These are phyloP conservation scores for Patella vulgata DNA, from an alignment of 1,140 invertebrate species.

Conservation along the genomic window DNA sequence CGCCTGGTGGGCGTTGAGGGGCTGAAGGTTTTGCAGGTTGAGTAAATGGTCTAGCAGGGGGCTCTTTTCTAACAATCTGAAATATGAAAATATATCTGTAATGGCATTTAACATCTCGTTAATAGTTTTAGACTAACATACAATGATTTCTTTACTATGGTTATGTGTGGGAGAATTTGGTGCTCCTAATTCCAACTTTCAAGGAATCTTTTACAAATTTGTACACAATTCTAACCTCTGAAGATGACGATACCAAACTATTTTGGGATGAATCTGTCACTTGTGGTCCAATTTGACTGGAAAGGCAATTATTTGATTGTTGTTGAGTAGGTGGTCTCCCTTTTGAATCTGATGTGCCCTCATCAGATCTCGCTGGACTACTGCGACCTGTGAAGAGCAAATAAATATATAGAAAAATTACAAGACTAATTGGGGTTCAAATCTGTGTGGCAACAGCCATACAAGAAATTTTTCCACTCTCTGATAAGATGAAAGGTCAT, in stretches of 20 bases:
- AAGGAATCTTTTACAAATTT: background rate
- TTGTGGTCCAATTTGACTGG: background rate
- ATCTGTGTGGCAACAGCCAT: background rate
- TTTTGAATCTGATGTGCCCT: constrained; percentile 21
- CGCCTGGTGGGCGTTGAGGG: constrained; percentile 51
- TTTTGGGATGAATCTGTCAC: constrained; percentile 15
- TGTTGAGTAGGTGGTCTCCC: constrained; percentile 28
- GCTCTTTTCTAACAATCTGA: constrained; percentile 29
- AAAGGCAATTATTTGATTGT: too few relatives aligned
- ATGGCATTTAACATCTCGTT: background rate
- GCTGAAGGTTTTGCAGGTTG: constrained; percentile 58
- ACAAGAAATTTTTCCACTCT: background rate
- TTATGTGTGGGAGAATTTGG: background rate
- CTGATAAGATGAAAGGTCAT: background rate
- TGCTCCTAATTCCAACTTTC: background rate
- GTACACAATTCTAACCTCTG: background rate
- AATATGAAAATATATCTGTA: background rate
- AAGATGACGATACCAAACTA: constrained; percentile 16
- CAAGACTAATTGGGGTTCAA: background rate
- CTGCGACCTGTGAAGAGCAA: constrained; percentile 29
- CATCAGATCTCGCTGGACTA: constrained; percentile 35
- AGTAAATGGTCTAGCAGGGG: constrained; percentile 51
- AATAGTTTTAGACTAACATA: background rate
- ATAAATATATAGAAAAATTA: background rate
- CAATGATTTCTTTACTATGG: too few relatives aligned